Percentiles rank a stretch among this genome's conserved stretches.
Evolutionary conservation across 2,888 invertebrate species (phyloP).

Genomic region (Bellardia pandia): DNA sequence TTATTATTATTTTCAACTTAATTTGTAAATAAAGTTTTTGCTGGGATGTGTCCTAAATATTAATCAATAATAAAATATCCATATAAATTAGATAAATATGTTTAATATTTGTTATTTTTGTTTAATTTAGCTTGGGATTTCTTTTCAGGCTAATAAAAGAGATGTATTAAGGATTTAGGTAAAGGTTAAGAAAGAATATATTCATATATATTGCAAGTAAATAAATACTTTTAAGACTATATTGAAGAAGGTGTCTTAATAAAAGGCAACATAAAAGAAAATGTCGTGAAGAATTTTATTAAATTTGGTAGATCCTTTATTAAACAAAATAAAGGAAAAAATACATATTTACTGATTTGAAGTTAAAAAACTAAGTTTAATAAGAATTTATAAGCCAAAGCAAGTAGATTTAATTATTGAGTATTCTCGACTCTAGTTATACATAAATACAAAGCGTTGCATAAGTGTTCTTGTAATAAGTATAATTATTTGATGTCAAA

Average conservation of each 20-base stretch:
- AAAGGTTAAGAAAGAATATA: conserved; percentile 11
- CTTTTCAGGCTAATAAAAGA: background rate
- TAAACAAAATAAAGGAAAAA: too few species aligned
- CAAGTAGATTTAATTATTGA: too few species aligned
- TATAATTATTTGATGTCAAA: too few species aligned
- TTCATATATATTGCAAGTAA: background rate
- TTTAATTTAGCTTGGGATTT: background rate
- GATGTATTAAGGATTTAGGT: conserved; percentile 6
- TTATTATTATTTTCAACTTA: too few species aligned
- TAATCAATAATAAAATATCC: conserved; percentile 57
- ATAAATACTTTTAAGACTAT: background rate
- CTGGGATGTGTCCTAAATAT: background rate
- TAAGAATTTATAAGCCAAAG: too few species aligned
- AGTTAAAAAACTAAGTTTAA: too few species aligned
- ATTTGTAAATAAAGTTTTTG: too few species aligned
- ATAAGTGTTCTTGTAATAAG: too few species aligned
- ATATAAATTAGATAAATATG: conserved; percentile 52
- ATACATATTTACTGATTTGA: too few species aligned
- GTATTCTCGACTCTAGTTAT: too few species aligned
- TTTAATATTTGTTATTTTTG: conserved; percentile 15
- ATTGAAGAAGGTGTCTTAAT: background rate
- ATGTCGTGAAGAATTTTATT: background rate
- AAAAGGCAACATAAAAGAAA: background rate
- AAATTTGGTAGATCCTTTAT: background rate
- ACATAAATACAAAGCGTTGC: too few species aligned